Evolutionary conservation across 2,888 invertebrate genomes (phyloP).

Genomic region (Chironomus tentans): DNA sequence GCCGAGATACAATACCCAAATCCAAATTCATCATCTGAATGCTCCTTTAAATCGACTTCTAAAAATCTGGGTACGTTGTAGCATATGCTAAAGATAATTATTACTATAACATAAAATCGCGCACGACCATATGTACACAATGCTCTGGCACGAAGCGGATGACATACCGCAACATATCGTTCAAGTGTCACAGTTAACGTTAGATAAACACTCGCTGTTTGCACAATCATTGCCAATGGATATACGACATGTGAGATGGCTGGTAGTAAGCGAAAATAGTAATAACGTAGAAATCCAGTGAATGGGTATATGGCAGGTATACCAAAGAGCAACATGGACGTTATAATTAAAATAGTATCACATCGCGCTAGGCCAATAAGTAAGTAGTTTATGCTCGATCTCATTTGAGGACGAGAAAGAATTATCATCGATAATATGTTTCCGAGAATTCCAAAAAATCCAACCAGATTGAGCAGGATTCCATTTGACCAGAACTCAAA

Average conservation of each 20-base stretch:
- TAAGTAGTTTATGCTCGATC: constrained; percentile 90
- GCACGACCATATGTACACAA: constrained; percentile 85
- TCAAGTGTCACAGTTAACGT: constrained; percentile 84
- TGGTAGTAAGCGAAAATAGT: constrained; percentile 70
- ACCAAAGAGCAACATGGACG: constrained; percentile 77
- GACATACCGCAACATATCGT: constrained; percentile 88
- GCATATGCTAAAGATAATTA: constrained; percentile 67
- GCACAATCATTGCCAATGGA: constrained; percentile 77
- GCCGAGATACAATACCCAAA: constrained; percentile 63
- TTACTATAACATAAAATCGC: constrained; percentile 72
- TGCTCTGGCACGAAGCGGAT: constrained; percentile 78
- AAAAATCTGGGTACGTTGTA: constrained; percentile 80
- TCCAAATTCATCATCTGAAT: constrained; percentile 44
- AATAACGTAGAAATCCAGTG: constrained; percentile 64
- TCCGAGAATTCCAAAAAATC: constrained; percentile 76
- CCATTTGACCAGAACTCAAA: constrained; percentile 77
- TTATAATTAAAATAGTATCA: constrained; percentile 83
- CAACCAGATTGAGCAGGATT: constrained; percentile 68
- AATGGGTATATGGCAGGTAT: constrained; percentile 77
- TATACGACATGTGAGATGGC: constrained; percentile 70
- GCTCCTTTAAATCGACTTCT: constrained; percentile 51
- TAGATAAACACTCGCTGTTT: constrained; percentile 90
- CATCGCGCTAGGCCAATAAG: constrained; percentile 88
- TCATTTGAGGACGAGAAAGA: constrained; percentile 86
- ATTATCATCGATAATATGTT: constrained; percentile 87